Percentiles rank a stretch among this genome's conserved stretches.
Conservation (phyloP, 2,797 vertebrate genomes). For the Epinephelus malabaricus region DNA sequence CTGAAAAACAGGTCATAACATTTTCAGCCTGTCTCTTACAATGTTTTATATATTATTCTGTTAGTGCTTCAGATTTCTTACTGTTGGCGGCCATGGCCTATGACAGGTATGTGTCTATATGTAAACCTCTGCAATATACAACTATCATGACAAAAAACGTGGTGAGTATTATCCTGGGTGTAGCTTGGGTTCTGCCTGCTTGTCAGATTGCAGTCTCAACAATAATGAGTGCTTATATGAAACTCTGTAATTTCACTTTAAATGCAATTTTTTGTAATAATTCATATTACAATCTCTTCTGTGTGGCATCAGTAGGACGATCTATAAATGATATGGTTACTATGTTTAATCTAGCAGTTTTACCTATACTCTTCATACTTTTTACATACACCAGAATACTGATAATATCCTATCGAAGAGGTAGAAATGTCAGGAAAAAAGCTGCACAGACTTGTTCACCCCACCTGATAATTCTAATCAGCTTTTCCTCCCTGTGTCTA, state of each 20-base stretch:
- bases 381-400: conserved; percentile 55
- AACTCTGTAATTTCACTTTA: too few species aligned
- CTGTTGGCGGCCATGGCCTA: conserved; percentile 63
- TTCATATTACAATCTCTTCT: neutral
- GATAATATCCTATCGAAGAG: conserved; percentile 8
- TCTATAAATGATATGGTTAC: neutral
- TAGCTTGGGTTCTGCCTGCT: too few species aligned
- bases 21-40: conserved; percentile 47
- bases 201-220: too few species aligned
- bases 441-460: conserved; percentile 50
- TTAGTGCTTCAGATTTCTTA: conserved; percentile 41
- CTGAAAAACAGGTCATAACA: conserved; percentile 15
- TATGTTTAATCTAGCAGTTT: neutral
- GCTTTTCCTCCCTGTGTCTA: neutral
- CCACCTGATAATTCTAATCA: conserved; percentile 16
- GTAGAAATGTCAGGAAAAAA: conserved; percentile 27
- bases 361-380: conserved; percentile 44
- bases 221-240: too few species aligned
- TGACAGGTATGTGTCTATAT: conserved; percentile 68
- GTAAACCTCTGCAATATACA: conserved; percentile 63
- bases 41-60: conserved; percentile 29
- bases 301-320: rapidly evolving
- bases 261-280: conserved; percentile 32
- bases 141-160: conserved; percentile 40
- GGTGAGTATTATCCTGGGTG: conserved; percentile 10